Evolutionary conservation across 2,888 invertebrate species (phyloP), one percentile per base, ranked within the genome.

Genomic region (Acholoe squamosa): DNA sequence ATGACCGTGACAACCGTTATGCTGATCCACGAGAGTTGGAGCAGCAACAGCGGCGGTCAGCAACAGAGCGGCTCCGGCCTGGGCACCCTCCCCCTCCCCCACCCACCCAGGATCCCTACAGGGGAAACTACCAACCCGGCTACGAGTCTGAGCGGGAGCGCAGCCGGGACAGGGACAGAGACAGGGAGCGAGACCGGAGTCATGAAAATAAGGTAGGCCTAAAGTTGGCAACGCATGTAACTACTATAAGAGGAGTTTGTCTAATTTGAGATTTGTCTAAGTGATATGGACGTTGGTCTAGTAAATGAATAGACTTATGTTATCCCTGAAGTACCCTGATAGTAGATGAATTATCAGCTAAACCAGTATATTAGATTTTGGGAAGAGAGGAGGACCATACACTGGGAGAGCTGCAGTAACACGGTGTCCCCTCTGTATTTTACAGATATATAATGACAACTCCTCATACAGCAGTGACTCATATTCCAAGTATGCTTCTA

Each of bases 391-490:
- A 61, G 61, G 61, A 61, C 7, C 61, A 12, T 19, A 61, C 22
- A n/a, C 28, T 76, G 76, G 34, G 34, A 80, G 22, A 34, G 34
- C 34, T 43, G 80, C 34, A 33, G 80, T 80, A 80, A 80, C 80
- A 43, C 80, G 43, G 80, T 80, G 43, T 43, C 43, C 33, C 80
- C 43, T 43, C 10, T 43, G 19, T 19, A 22, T 80, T 19, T 90
- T 76, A 71, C 89, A 51, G 91, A 89, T 77, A 1, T 89, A 90
- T 77, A 51, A 52, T 76, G 90, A 88, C 71, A 98, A 98, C 92
- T 97, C 98, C 84, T 98, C 98, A 22, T 95, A 95, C 91, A 95
- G 95, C 84, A 95, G 95, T 91, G 96, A 96, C 92, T 96, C 96
- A 3, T 96, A 95, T 93, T 94, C 94, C 67, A 95, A 95, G 91